These are phyloP conservation scores for Florisuga fusca DNA, from an alignment of 2,797 vertebrate species.

Conservation along the genomic window DNA sequence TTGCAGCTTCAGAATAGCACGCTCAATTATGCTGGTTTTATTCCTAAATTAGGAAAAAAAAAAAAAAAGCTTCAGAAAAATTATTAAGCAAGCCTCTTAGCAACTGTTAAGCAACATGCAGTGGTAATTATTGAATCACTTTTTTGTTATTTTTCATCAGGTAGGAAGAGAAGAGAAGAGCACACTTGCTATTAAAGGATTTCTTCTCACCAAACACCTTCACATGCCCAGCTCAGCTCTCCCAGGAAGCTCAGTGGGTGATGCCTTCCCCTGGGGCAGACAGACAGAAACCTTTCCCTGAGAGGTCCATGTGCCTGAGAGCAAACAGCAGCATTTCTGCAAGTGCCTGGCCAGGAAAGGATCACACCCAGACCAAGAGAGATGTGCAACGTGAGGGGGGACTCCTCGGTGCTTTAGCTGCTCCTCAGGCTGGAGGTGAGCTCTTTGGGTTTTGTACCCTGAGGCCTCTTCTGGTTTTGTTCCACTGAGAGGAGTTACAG, in stretches of 20 bases:
- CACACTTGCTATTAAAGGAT: not conserved
- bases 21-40: slow-evolving; percentile 41
- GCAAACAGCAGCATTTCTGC: not conserved
- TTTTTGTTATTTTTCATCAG: slow-evolving; percentile 22
- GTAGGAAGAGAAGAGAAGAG: not conserved
- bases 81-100: slow-evolving; percentile 3
- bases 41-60: not conserved
- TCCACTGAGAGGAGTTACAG: not conserved
- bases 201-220: not conserved
- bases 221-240: not conserved
- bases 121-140: slow-evolving; percentile 51
- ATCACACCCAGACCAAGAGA: not conserved
- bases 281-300: not conserved
- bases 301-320: not conserved
- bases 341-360: not conserved
- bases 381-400: fast-evolving
- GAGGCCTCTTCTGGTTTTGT: not conserved
- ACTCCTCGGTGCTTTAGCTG: not conserved
- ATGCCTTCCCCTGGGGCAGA: not conserved
- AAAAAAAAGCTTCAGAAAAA: not conserved
- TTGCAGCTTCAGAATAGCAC: slow-evolving; percentile 27
- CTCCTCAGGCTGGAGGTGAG: fast-evolving
- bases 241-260: fast-evolving
- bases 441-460: too few relatives aligned
- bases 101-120: slow-evolving; percentile 35